Percentiles rank a stretch among this genome's conserved stretches.
These are phyloP conservation scores for Pseudochirops corinnae DNA, from an alignment of 2,797 vertebrate genomes.

Conservation along the genomic window DNA sequence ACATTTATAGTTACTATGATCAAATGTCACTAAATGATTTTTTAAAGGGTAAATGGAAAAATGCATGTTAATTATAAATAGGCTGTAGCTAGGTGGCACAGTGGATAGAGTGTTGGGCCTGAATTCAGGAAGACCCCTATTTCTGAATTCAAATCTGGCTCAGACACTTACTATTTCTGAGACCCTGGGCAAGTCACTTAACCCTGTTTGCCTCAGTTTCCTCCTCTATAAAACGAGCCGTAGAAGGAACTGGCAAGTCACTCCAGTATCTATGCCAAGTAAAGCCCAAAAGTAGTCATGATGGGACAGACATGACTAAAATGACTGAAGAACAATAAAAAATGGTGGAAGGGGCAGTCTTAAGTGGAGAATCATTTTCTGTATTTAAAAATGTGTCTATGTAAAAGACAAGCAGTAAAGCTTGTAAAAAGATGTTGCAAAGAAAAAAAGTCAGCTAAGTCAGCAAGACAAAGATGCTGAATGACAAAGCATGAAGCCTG, in stretches of 20 bases:
- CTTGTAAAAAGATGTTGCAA: neutral
- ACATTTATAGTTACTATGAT: neutral
- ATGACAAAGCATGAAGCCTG: neutral
- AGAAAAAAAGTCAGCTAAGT: neutral
- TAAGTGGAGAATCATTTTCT: neutral
- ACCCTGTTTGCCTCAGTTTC: neutral
- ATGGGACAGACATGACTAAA: neutral
- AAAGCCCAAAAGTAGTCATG: neutral
- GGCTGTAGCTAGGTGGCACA: neutral
- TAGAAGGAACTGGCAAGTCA: neutral
- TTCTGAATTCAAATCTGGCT: neutral
- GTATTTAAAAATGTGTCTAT: neutral
- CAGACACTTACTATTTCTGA: neutral
- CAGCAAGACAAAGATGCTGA: neutral
- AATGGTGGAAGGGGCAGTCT: neutral
- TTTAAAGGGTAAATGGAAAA: neutral
- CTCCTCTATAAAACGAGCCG: neutral
- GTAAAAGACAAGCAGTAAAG: neutral
- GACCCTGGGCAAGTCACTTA: neutral
- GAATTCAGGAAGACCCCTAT: neutral
- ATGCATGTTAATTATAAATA: neutral
- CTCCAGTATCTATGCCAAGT: neutral
- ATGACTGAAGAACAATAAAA: neutral
- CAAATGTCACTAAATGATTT: neutral
- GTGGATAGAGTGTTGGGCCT: neutral